These are phyloP conservation scores for Brachirus orientalis DNA, from an alignment of 2,113 vertebrate species.

Conservation along the genomic window DNA sequence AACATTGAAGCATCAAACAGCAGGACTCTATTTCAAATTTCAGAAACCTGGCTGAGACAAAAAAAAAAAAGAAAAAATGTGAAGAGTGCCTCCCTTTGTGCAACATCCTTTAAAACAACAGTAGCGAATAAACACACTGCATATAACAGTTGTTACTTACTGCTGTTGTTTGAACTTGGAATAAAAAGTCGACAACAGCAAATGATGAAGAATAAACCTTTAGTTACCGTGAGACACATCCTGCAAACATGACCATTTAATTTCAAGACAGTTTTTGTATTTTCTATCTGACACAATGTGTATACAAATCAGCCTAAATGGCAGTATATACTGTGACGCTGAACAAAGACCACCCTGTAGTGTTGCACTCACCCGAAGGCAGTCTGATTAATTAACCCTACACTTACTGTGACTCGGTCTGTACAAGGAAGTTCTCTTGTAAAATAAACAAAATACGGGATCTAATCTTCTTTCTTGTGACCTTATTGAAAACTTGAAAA, in stretches of 20 bases:
- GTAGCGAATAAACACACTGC: background rate
- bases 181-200: background rate
- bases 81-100: background rate
- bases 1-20: background rate
- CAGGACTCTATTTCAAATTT: slow-evolving; percentile 16
- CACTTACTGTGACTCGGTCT: background rate
- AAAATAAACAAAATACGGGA: background rate
- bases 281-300: too few relatives aligned
- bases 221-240: background rate
- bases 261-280: too few relatives aligned
- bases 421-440: slow-evolving; percentile 9
- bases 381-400: slow-evolving; percentile 32
- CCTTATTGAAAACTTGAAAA: background rate
- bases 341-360: background rate
- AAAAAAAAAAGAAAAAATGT: background rate
- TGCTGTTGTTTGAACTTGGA: background rate
- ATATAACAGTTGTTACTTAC: background rate
- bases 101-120: background rate
- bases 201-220: slow-evolving; percentile 6
- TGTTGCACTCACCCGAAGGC: background rate
- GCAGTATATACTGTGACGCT: background rate
- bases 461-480: slow-evolving; percentile 6
- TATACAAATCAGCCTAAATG: too few relatives aligned
- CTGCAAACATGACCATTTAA: background rate
- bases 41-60: background rate